A percentile compares a stretch with the other conserved stretches of the same genome.
phyloP scores from a whole-genome alignment of 2,797 vertebrate genomes.

The Phoebastria nigripes region DNA sequence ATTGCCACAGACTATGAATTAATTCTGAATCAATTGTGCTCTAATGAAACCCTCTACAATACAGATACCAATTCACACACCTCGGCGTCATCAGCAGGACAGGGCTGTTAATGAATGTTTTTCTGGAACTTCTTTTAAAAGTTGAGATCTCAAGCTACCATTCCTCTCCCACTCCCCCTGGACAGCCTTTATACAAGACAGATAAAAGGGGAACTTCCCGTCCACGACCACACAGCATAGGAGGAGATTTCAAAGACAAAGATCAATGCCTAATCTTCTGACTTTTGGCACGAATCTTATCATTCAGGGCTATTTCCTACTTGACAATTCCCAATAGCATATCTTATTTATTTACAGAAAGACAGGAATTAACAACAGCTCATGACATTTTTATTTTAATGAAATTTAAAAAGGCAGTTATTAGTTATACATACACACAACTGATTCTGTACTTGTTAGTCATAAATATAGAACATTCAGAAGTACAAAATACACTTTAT shows the following conservation, averaged over 20 bases:
- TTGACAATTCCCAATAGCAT: not conserved
- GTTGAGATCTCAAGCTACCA: not conserved
- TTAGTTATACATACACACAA: constrained; percentile 77
- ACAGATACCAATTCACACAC: not conserved
- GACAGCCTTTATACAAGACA: not conserved
- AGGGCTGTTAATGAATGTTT: not conserved
- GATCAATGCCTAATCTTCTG: not conserved
- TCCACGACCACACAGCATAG: not conserved
- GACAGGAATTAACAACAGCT: constrained; percentile 42
- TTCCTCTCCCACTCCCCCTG: not conserved
- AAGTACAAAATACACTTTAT: constrained; percentile 75
- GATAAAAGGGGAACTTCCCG: not conserved
- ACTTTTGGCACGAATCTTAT: not conserved
- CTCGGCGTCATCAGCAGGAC: not conserved
- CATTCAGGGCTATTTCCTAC: not conserved
- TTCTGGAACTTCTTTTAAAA: not conserved
- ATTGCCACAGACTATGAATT: not conserved
- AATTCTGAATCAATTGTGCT: not conserved
- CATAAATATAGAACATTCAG: constrained; percentile 76
- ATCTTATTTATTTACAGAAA: not conserved
- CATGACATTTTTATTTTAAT: constrained; percentile 77
- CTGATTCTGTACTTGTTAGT: constrained; percentile 73
- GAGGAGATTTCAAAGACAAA: not conserved
- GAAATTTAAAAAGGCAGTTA: constrained; percentile 77
- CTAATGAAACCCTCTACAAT: not conserved